Base-by-base conservation (phyloP, 2,797 vertebrate genomes). In the Naso thynnoides region DNA sequence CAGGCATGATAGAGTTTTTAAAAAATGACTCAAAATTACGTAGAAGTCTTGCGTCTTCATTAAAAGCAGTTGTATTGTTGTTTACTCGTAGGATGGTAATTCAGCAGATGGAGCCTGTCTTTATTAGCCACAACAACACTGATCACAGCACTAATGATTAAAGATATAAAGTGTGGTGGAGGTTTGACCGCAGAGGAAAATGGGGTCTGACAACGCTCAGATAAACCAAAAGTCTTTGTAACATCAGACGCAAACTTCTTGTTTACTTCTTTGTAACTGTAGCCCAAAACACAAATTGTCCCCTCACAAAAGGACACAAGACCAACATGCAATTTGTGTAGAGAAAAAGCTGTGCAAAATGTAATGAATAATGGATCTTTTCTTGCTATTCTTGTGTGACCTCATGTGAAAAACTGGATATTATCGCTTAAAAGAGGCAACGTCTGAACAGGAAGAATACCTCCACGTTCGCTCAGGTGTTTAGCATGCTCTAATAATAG, bases 401-500 rank as follows among this genome's bases (percentile, higher is more conserved):
- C 70, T 4, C 5, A 53, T 10, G 31, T 59, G 27, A 42, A 68
- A 45, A 68, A 38, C 7, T n/a, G 27, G 21, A 29, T 10, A n/a
- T 68, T 53, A 39, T 24, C 5, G 5, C 9, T 49, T 18, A 15
- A 75, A 41, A 2, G 31, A 39, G 27, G 29, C 18, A 53, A 29
- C 36, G 24, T 64, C 21, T n/a, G 8, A 66, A 49, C n/a, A 52
- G 19, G 21, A 2, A 55, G 16, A 39, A 26, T 18, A 56, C 47
- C 59, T 64, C 70, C 15, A 67, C 8, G 18, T 45, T 41, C 44
- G 16, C 29, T 62, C 42, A 71, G 27, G 45, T 47, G 64, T 44
- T 23, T n/a, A 38, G 21, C 1, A 15, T 44, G 21, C 31, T 72
- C 83, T 83, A 78, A 85, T 49, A 86, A 86, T 87, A 87, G 85